Evolutionary conservation across 2,113 vertebrate species (phyloP).

Genomic region (Leptodactylus fuscus): DNA sequence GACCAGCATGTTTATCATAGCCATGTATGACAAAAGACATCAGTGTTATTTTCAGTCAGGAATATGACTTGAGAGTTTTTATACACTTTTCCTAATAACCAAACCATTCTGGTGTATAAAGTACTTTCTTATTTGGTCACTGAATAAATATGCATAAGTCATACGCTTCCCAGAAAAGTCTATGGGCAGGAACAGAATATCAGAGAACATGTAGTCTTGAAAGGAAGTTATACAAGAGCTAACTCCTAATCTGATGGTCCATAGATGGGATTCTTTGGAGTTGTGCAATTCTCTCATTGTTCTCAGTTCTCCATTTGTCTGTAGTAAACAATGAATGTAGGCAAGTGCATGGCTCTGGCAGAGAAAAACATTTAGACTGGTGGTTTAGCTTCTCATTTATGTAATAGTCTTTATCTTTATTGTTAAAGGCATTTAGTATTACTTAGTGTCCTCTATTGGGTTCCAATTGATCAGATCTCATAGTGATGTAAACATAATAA

Average conservation of each 20-base stretch:
- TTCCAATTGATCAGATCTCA: too few relatives aligned
- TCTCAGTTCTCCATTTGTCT: not conserved
- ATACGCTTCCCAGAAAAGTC: not conserved
- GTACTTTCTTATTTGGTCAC: not conserved
- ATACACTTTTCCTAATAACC: not conserved
- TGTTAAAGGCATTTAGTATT: too few relatives aligned
- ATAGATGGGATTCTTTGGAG: not conserved
- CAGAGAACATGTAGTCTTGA: not conserved
- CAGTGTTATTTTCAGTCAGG: not conserved
- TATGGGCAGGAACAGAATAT: not conserved
- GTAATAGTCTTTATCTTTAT: too few relatives aligned
- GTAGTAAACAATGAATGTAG: not conserved
- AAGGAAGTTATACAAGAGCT: not conserved
- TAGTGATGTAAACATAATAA: too few relatives aligned
- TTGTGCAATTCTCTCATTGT: not conserved
- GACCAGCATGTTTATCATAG: too few relatives aligned
- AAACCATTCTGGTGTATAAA: not conserved
- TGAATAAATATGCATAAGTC: not conserved
- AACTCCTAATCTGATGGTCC: not conserved
- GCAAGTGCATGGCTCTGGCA: not conserved
- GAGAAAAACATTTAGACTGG: not conserved
- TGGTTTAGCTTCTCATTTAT: too few relatives aligned
- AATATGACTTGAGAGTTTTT: not conserved
- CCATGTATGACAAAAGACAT: too few relatives aligned
- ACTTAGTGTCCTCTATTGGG: too few relatives aligned